A percentile compares a stretch with the other conserved stretches of the same genome.
These are phyloP conservation scores for Nasalis larvatus DNA, from an alignment of 2,113 vertebrate species.

Conservation along the genomic window DNA sequence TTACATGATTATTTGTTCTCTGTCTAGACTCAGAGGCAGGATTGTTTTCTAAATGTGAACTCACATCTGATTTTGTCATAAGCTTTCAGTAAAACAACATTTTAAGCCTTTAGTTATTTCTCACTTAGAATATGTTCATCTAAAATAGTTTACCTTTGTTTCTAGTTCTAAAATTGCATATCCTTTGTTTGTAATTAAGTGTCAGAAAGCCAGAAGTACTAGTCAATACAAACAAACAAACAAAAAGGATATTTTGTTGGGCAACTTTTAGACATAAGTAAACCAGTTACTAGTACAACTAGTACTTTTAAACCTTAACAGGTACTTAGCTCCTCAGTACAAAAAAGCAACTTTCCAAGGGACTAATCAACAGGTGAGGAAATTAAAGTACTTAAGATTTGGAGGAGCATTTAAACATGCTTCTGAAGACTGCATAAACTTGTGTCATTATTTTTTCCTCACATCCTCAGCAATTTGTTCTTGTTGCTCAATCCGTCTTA, in stretches of 20 bases:
- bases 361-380: not conserved
- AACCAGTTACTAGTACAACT: not conserved
- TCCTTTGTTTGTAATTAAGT: slow-evolving; percentile 18
- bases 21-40: not conserved
- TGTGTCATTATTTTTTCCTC: not conserved
- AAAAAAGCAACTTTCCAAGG: not conserved
- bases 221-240: not conserved
- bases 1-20: not conserved
- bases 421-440: not conserved
- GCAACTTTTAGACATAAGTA: not conserved
- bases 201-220: not conserved
- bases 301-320: not conserved
- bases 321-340: not conserved
- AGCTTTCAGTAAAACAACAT: not conserved
- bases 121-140: not conserved
- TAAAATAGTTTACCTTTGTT: not conserved
- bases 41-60: not conserved
- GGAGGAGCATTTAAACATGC: not conserved
- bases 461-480: not conserved
- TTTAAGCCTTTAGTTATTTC: not conserved
- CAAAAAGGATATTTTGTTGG: not conserved
- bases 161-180: not conserved
- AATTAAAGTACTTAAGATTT: not conserved
- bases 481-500: not conserved
- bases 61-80: not conserved